Evolutionary conservation across 1,140 invertebrate genomes (phyloP).

Genomic region (Macrobrachium nipponense): DNA sequence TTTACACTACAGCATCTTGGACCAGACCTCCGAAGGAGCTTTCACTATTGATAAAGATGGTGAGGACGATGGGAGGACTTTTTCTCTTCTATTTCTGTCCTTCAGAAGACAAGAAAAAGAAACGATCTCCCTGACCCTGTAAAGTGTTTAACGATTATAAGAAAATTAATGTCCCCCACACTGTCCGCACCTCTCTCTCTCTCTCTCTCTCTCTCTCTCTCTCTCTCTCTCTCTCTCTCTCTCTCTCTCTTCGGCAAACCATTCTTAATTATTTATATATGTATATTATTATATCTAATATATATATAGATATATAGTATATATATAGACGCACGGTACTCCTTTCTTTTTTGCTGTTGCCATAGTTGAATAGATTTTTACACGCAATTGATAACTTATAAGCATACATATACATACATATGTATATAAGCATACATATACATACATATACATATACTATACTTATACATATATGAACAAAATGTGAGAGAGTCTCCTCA

Average conservation of each 20-base stretch:
- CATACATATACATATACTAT: slow-evolving; percentile 23
- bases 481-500: too few relatives aligned
- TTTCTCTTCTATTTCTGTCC: too few relatives aligned
- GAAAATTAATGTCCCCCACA: background rate
- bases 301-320: slow-evolving; percentile 32
- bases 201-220: too few relatives aligned
- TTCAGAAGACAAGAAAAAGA: background rate
- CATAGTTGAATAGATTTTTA: too few relatives aligned
- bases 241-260: background rate
- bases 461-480: slow-evolving; percentile 3
- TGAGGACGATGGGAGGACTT: background rate
- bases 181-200: too few relatives aligned
- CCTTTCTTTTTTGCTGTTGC: too few relatives aligned
- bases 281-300: slow-evolving; percentile 7
- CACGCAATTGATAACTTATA: too few relatives aligned
- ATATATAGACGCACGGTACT: slow-evolving; percentile 1
- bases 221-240: background rate
- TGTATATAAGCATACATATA: slow-evolving; percentile 19
- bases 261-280: slow-evolving; percentile 4
- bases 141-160: background rate
- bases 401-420: background rate
- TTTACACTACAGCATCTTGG: slow-evolving; percentile 43
- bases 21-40: slow-evolving; percentile 41
- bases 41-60: slow-evolving; percentile 59
- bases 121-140: background rate